Evolutionary conservation across 2,888 invertebrate genomes (phyloP), one percentile per base, ranked within the genome.

Genomic region (Heliothis peltigera): DNA sequence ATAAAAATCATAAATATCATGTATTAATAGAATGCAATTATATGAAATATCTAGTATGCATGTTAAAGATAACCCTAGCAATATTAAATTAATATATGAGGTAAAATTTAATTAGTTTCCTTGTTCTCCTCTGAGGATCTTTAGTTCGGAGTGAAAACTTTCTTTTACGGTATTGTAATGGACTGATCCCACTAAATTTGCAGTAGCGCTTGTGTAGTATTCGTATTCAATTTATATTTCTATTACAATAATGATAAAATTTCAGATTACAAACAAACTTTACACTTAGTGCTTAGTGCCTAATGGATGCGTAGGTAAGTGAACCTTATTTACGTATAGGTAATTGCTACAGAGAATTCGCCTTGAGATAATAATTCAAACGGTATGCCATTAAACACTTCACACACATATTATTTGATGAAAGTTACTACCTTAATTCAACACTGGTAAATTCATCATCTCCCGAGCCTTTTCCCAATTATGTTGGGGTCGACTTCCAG

Each of bases 1-100:
- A 61, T 62, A 48, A 69, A 62, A 68, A 75, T 53, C 48, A 62
- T 75, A 75, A 75, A 69, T 18, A 32, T 53, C 44, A 3, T 5
- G 18, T 17, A 53, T 42, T 56, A 57, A 75, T 68, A 68, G 63
- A 55, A 46, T 0, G 56, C 17, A 69, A 53, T 74, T 42, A 56
- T 44, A 60, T 52, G 47, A 55, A 57, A 60, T n/a, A n/a, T n/a
- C n/a, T n/a, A 47, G 32, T 48, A 28, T 21, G 39, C 48, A 53
- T 61, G 22, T 21, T 44, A 21, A 44, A 49, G 78, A 75, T 63
- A 78, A 74, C 57, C 44, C 42, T 67, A 67, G 32, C 59, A 59
- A 56, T 63, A 52, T 67, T 35, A 57, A 21, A 46, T 43, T 43
- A 39, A 39, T 56, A 47, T 43, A n/a, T 39, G 39, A 39, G 15